These are phyloP conservation scores for Drosophila yooni DNA, from an alignment of 2,888 invertebrate genomes.

Conservation along the genomic window DNA sequence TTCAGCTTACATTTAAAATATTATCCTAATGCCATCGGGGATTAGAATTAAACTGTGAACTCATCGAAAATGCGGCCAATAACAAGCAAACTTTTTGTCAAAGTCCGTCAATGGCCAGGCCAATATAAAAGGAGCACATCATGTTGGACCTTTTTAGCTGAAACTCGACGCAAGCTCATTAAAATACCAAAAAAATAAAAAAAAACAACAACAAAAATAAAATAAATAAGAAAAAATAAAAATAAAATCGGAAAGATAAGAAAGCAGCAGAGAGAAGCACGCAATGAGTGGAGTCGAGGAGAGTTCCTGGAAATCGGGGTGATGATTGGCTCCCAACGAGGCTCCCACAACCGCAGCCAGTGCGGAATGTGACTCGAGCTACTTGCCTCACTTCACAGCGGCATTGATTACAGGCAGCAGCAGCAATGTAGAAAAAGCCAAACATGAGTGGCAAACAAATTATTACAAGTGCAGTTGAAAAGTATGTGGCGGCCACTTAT, in stretches of 20 bases:
- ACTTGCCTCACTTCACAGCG: conserved; percentile 46
- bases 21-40: too few relatives aligned
- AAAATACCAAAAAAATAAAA: conserved; percentile 72
- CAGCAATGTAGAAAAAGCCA: conserved; percentile 4
- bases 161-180: conserved; percentile 62
- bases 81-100: conserved; percentile 55
- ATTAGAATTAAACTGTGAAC: conserved; percentile 28
- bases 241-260: conserved; percentile 60
- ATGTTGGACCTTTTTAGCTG: conserved; percentile 47
- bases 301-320: conserved; percentile 69
- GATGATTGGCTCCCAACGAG: conserved; percentile 31
- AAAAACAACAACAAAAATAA: conserved; percentile 42
- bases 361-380: conserved; percentile 50
- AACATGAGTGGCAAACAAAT: conserved; percentile 81
- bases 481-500: conserved; percentile 78
- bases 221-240: conserved; percentile 15
- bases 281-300: conserved; percentile 31
- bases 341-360: conserved; percentile 64
- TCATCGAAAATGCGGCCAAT: conserved; percentile 52
- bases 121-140: conserved; percentile 5
- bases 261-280: conserved; percentile 37
- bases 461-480: conserved; percentile 77
- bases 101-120: background rate
- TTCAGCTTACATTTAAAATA: background rate
- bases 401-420: conserved; percentile 60